Evolutionary conservation across 2,113 vertebrate genomes (phyloP).

Genomic region (Bombycilla garrulus): DNA sequence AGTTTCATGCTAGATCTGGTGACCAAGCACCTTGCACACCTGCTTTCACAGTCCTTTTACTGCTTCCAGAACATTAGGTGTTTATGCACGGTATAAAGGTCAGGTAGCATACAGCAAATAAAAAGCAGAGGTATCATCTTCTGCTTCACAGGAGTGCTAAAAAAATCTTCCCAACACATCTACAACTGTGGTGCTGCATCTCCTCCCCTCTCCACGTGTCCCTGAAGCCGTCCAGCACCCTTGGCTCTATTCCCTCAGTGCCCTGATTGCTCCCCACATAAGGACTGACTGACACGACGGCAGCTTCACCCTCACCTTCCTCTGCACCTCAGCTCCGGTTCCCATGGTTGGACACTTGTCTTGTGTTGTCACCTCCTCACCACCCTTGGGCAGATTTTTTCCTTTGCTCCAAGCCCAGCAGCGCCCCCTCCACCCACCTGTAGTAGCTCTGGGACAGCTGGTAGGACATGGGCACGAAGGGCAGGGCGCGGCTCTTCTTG

Average conservation of each 20-base stretch:
- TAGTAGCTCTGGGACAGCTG: conserved; percentile 95
- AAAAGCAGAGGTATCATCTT: not conserved
- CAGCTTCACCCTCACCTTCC: not conserved
- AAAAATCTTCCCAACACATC: not conserved
- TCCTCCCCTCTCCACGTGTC: not conserved
- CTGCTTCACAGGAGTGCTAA: not conserved
- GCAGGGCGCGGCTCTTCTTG: conserved; percentile 88
- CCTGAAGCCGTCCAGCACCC: not conserved
- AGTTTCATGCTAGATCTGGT: not conserved
- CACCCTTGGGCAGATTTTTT: not conserved
- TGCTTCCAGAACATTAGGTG: not conserved
- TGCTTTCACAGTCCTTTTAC: not conserved
- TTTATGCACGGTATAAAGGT: not conserved
- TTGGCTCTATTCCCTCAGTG: not conserved
- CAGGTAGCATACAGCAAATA: not conserved
- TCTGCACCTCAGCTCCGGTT: not conserved
- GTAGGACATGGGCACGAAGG: conserved; percentile 95
- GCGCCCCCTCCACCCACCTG: conserved; percentile 64
- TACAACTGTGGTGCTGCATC: not conserved
- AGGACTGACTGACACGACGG: rapidly evolving
- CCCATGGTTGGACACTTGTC: no score
- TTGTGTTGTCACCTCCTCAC: not conserved
- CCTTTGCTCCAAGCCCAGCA: not conserved
- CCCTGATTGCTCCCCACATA: rapidly evolving
- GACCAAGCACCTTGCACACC: not conserved